Percentiles rank a stretch among this genome's conserved stretches.
Conservation (phyloP, 1,140 invertebrate genomes). For the Pemphigus obesinymphae region DNA sequence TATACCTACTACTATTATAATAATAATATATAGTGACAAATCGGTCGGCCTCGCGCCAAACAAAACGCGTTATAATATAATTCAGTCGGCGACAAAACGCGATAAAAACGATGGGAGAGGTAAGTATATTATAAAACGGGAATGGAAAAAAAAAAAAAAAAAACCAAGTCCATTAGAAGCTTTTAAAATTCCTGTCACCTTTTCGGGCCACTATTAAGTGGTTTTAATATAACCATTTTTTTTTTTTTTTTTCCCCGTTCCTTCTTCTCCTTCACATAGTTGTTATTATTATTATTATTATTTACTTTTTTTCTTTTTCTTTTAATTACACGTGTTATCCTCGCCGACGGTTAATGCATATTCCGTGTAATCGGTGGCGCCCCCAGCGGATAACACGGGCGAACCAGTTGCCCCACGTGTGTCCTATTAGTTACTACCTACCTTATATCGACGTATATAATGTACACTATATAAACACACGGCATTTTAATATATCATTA, state of each 20-base stretch:
- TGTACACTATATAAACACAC: neutral
- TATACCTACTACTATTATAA: neutral
- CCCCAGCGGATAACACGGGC: constrained; percentile 20
- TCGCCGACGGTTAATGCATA: constrained; percentile 37
- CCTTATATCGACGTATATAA: neutral
- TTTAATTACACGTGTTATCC: constrained; percentile 40
- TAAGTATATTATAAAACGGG: neutral
- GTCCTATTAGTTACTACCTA: neutral
- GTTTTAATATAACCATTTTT: constrained; percentile 34
- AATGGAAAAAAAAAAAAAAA: constrained; percentile 6
- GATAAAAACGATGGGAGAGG: neutral
- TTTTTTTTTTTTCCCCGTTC: constrained; percentile 2
- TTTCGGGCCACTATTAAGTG: constrained; percentile 40
- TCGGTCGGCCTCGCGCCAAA: constrained; percentile 18
- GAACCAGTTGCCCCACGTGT: constrained; percentile 11
- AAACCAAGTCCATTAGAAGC: constrained; percentile 39
- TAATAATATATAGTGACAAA: neutral
- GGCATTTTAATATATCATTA: neutral
- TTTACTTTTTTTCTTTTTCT: neutral
- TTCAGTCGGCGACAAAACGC: constrained; percentile 36
- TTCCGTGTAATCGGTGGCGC: constrained; percentile 40
- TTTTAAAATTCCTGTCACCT: constrained; percentile 42
- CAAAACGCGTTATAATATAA: constrained; percentile 29
- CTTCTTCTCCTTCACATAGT: neutral
- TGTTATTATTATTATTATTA: too few species aligned